Base-by-base conservation (phyloP, 2,888 invertebrate species). In the Zygaena filipendulae region DNA sequence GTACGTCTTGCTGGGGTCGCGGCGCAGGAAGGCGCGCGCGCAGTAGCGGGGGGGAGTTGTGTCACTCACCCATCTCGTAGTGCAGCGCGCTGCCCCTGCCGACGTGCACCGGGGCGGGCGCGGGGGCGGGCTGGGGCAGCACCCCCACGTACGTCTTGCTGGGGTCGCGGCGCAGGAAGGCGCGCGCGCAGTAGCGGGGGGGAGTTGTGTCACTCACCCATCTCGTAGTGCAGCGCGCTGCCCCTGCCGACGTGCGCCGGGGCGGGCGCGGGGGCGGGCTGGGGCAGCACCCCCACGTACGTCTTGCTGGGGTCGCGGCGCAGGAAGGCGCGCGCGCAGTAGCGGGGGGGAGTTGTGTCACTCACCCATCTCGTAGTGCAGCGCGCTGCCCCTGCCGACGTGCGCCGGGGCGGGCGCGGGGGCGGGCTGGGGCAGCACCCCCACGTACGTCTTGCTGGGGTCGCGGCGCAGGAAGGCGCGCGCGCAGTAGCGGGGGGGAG, bases 231-330 rank as follows among this genome's bases (percentile, higher is more conserved):
- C 42, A 66, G 66, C 2, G 72, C 75, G 31, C 64, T 70, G 0
- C 69, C 71, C 30, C 59, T 64, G 33, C 59, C 66, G 9, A 60
- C 54, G n/a, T n/a, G n/a, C n/a, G n/a, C n/a, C n/a, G n/a, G n/a
- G n/a, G n/a, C n/a, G 2, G 51, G 44, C 9, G 49, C 47, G 9
- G 47, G 51, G 1, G 45, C 41, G 10, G 37, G 40, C 13, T 45
- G 37, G n/a, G 38, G 47, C 20, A 75, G 34, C 1, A 75, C 71
- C 0, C 58, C 66, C 2, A 77, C 74, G 25, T 80, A 79, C 0
- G 79, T 77, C 62, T 77, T 80, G 45, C 82, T 75, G 27, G 84
- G 85, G 45, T 85, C 85, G 21, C 83, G 57, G 7, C 84, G 61
- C 20, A 85, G 49, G 57, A 71, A 77, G 43, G n/a, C n/a, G n/a